phyloP scores from a whole-genome alignment of 2,888 invertebrate species.

The Palloptera scutellata region DNA sequence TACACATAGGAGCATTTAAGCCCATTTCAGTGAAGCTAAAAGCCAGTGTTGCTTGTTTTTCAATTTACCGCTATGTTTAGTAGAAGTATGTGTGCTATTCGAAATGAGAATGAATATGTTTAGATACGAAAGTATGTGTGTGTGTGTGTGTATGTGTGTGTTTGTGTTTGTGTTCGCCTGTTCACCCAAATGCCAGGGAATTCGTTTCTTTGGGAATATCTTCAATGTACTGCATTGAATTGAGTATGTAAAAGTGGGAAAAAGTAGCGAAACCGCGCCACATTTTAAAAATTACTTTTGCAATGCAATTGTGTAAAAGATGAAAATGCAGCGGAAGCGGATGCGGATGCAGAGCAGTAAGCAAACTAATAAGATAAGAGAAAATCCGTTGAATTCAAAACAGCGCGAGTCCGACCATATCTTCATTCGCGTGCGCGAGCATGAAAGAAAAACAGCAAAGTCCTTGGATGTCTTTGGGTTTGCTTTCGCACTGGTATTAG shows the following conservation, averaged over 20 bases:
- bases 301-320: constrained; percentile 9
- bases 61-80: constrained; percentile 29
- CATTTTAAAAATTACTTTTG: constrained; percentile 11
- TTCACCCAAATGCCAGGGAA: constrained; percentile 15
- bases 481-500: not conserved
- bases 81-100: not conserved
- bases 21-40: not conserved
- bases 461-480: not conserved
- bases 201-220: constrained; percentile 22
- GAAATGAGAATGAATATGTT: too few species aligned
- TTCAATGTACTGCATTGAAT: constrained; percentile 13
- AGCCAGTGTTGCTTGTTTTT: constrained; percentile 25
- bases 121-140: constrained; percentile 14
- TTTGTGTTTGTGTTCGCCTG: constrained; percentile 2
- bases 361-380: constrained; percentile 36
- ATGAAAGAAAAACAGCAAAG: not conserved
- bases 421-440: too few species aligned
- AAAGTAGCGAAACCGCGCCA: constrained; percentile 7
- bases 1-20: not conserved
- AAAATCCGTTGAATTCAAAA: constrained; percentile 19
- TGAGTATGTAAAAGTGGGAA: not conserved
- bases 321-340: constrained; percentile 13
- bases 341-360: constrained; percentile 35
- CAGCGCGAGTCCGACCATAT: too few species aligned
- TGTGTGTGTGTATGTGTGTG: constrained; percentile 20